Percentiles rank a stretch among this genome's conserved stretches.
These are phyloP conservation scores for Bugula neritina DNA, from an alignment of 2,888 invertebrate species.

Conservation along the genomic window DNA sequence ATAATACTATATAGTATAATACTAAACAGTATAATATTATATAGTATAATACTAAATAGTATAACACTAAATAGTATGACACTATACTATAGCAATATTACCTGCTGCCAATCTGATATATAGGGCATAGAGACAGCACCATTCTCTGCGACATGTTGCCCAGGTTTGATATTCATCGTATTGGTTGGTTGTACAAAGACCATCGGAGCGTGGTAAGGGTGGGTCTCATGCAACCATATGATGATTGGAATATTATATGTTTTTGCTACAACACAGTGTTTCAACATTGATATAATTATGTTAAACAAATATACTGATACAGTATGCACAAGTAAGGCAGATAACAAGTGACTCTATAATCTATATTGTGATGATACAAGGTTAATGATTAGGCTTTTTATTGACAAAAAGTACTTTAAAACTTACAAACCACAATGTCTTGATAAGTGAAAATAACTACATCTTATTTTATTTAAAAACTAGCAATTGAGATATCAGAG, in stretches of 20 bases:
- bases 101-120: constrained; percentile 79
- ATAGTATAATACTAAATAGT: too few relatives aligned
- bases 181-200: constrained; percentile 80
- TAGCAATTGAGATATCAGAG: too few relatives aligned
- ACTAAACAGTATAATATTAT: too few relatives aligned
- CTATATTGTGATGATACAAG: too few relatives aligned
- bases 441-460: too few relatives aligned
- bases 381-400: too few relatives aligned
- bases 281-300: not conserved
- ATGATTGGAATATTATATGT: constrained; percentile 93
- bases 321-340: not conserved
- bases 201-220: constrained; percentile 92
- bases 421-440: too few relatives aligned
- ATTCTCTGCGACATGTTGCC: constrained; percentile 85
- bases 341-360: too few relatives aligned
- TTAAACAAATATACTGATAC: not conserved
- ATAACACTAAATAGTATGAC: not conserved
- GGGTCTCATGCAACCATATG: constrained; percentile 93
- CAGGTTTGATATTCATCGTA: constrained; percentile 91
- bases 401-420: too few relatives aligned
- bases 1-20: too few relatives aligned
- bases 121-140: constrained; percentile 95
- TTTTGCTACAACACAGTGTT: constrained; percentile 57
- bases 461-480: too few relatives aligned
- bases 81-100: too few relatives aligned